phyloP scores from a whole-genome alignment of 2,113 vertebrate genomes.

The Paramormyrops kingsleyae region DNA sequence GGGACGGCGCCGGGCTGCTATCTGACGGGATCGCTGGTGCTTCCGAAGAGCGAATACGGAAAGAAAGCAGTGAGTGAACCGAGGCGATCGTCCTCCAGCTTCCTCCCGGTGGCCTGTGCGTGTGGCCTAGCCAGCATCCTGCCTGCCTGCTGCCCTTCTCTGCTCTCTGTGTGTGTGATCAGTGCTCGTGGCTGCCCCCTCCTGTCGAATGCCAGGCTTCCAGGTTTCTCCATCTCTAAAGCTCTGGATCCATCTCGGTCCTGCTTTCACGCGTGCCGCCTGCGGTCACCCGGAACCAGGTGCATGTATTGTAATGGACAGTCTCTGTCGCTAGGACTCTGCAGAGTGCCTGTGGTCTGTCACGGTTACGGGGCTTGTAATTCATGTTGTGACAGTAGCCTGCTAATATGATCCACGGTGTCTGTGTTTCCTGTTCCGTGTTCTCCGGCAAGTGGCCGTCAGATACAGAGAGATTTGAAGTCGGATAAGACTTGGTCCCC shows the following conservation, averaged over 20 bases:
- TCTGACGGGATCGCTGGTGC: conserved; percentile 79
- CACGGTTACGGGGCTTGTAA: background rate
- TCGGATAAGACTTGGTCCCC: background rate
- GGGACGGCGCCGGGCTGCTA: conserved; percentile 91
- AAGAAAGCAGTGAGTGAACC: conserved; percentile 95
- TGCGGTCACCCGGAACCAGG: background rate
- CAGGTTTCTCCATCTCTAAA: background rate
- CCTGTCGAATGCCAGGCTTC: background rate
- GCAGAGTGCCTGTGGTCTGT: background rate
- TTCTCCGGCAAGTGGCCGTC: background rate
- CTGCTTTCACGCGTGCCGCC: background rate
- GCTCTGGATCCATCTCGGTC: background rate
- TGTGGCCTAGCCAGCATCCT: background rate
- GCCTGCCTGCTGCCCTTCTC: conserved; percentile 1
- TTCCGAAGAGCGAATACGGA: conserved; percentile 90
- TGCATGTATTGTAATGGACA: background rate
- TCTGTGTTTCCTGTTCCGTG: background rate
- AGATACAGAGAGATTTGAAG: background rate
- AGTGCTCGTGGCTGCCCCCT: background rate
- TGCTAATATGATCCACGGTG: background rate
- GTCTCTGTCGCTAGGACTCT: background rate
- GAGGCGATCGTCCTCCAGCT: background rate
- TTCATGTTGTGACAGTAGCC: background rate
- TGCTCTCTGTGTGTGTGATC: background rate
- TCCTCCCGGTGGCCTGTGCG: background rate